Evolutionary conservation across 2,888 invertebrate genomes (phyloP).

Genomic region (Cosmopolites sordidus): DNA sequence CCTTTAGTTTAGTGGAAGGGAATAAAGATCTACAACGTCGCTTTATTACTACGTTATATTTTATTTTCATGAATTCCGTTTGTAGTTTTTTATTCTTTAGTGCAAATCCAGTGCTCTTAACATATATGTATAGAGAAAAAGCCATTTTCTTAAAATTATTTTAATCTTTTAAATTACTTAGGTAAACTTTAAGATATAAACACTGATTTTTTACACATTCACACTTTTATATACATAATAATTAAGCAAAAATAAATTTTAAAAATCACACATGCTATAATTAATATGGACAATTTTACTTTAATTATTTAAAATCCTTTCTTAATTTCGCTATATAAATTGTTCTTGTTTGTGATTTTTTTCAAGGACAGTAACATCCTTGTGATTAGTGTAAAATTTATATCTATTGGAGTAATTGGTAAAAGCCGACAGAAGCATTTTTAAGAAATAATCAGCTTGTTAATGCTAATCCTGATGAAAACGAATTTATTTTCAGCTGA

Average conservation of each 20-base stretch:
- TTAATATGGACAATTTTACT: not conserved
- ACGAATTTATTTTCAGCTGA: too few relatives aligned
- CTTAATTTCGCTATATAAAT: too few relatives aligned
- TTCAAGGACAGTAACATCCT: too few relatives aligned
- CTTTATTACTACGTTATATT: not conserved
- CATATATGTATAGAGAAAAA: constrained; percentile 8
- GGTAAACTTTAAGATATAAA: constrained; percentile 9
- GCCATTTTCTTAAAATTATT: constrained; percentile 14
- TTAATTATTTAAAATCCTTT: too few relatives aligned
- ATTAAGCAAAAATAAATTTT: constrained; percentile 6
- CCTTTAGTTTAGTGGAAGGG: constrained; percentile 4
- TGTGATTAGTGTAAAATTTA: too few relatives aligned
- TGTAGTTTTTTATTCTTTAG: constrained; percentile 1
- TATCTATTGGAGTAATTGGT: too few relatives aligned
- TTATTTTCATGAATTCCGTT: not conserved
- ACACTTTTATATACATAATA: constrained; percentile 14
- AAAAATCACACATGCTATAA: constrained; percentile 1
- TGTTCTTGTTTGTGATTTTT: too few relatives aligned
- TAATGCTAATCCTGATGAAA: too few relatives aligned
- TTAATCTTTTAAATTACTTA: not conserved
- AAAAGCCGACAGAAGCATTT: too few relatives aligned
- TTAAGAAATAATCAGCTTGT: too few relatives aligned
- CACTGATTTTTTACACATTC: constrained; percentile 20
- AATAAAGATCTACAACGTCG: constrained; percentile 8
- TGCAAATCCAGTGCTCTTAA: constrained; percentile 13